Conservation (phyloP, 2,797 vertebrate genomes). For the Phoeniculus purpureus region DNA sequence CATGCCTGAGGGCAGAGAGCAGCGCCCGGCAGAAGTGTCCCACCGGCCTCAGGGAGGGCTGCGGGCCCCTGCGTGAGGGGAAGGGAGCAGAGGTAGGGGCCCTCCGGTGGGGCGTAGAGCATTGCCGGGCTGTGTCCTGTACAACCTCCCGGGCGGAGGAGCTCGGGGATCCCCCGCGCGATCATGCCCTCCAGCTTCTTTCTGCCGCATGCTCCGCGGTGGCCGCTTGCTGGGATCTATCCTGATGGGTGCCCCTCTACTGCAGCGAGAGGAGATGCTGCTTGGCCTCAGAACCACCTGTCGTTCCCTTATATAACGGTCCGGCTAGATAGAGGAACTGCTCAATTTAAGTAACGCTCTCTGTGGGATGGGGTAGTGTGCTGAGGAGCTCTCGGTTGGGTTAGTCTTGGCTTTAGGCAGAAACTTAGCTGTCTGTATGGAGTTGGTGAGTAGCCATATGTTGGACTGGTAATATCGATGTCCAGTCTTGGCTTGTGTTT, state of each 20-base stretch:
- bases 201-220: accelerated
- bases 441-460: neutral
- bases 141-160: neutral
- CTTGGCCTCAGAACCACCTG: accelerated
- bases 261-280: neutral
- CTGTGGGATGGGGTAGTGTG: neutral
- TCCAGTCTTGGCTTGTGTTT: neutral
- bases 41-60: neutral
- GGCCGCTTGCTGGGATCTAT: neutral
- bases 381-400: neutral
- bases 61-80: neutral
- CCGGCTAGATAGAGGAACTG: neutral
- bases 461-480: accelerated
- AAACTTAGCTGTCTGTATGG: neutral
- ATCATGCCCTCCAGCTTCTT: neutral
- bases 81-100: neutral
- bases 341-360: too few relatives aligned
- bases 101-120: neutral
- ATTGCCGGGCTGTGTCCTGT: neutral
- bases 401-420: neutral
- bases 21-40: neutral
- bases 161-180: neutral
- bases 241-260: neutral
- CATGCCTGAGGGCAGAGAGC: neutral
- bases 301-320: neutral